Base-by-base conservation (phyloP, 2,113 vertebrate species). In the Beaufortia kweichowensis region DNA sequence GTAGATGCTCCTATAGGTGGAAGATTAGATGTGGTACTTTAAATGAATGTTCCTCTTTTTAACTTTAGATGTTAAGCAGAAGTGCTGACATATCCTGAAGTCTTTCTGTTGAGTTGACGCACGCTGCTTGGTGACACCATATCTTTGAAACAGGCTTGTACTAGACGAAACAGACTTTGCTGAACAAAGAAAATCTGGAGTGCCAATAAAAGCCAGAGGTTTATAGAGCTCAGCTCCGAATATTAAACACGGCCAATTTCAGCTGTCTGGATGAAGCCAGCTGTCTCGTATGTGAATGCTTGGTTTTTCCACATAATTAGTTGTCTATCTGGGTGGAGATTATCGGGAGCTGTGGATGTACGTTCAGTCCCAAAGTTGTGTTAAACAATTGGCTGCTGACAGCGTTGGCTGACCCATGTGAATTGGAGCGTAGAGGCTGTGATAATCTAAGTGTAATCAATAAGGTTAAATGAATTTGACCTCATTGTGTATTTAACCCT, bases 211-310 rank as follows among this genome's bases (percentile, higher is more conserved):
- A 68, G 46, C 9, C 43, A 68, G 43, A 4, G 43, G 26, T 68
- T 53, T 50, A 68, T 68, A 41, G 65, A 68, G 43, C 65, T 68
- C 65, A 68, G 65, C 65, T 41, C 46, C 12, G 65, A 68, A 68
- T 68, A 53, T 68, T 68, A 53, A 68, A 55, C 48, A 55, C 14
- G 28, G 29, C 29, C 66, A 55, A 55, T 69, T 69, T 29, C 66
- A 69, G 66, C 48, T 46, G 63, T 66, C 65, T 53, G 65, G 5
- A 53, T 68, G 46, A 68, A 50, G 46, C 65, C 28, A 0, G 10
- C 5, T 56, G 21, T 59, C 57, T 71, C 23, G 3, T 17, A 12
- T 71, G 14, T 17, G 50, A 71, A 46, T 12, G 56, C 39, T 48
- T 3, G 0, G 26, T 29, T 73, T n/a, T 29, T 61, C 28, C 11